These are phyloP conservation scores for Gymnorhina tibicen DNA, from an alignment of 2,113 vertebrate genomes.

Conservation along the genomic window DNA sequence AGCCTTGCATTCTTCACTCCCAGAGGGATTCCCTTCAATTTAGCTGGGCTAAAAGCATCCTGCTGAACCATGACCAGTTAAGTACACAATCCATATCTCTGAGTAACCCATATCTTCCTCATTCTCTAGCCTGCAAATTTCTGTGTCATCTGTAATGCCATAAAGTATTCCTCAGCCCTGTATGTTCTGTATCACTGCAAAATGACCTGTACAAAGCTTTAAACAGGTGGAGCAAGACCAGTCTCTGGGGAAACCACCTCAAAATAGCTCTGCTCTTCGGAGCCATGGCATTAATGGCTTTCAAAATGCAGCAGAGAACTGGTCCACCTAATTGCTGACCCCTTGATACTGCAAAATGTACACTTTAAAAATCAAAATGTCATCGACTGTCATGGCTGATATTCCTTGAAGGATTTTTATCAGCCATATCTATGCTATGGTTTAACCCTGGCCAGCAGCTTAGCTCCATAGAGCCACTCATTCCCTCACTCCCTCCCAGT, in stretches of 20 bases:
- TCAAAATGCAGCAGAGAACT: background rate
- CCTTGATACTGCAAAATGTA: background rate
- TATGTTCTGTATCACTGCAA: background rate
- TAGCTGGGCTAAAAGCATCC: slow-evolving; percentile 46
- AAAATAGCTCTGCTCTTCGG: background rate
- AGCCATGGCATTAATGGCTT: background rate
- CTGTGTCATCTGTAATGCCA: background rate
- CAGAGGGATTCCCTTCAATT: slow-evolving; percentile 26
- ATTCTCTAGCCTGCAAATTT: slow-evolving; percentile 11
- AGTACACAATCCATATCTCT: slow-evolving; percentile 36
- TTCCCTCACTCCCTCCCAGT: fast-evolving
- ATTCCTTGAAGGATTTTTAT: background rate
- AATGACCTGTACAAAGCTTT: background rate
- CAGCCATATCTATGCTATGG: background rate
- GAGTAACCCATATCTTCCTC: background rate
- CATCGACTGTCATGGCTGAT: fast-evolving
- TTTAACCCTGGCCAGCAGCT: background rate
- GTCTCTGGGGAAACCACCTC: background rate
- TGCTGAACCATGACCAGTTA: slow-evolving; percentile 37
- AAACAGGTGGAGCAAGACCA: background rate
- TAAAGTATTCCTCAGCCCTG: background rate
- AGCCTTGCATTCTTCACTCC: background rate
- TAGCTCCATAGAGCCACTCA: background rate
- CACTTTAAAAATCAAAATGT: background rate
- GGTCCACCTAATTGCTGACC: background rate